Evolutionary conservation across 1,140 invertebrate genomes (phyloP).

Genomic region (Frieseomelitta varia): DNA sequence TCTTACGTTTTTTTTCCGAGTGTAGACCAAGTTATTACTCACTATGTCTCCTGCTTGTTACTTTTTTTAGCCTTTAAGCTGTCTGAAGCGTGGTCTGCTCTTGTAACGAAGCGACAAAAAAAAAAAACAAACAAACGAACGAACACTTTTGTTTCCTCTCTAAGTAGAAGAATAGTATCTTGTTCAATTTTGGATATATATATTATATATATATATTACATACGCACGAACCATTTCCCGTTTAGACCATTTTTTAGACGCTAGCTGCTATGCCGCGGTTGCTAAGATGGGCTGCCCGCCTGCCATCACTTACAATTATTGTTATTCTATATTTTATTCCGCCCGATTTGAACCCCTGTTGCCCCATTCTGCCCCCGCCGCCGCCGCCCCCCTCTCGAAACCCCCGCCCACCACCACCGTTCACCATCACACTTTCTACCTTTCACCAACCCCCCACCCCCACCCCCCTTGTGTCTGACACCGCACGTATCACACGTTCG

Average conservation of each 20-base stretch:
- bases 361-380: slow-evolving; percentile 17
- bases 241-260: slow-evolving; percentile 73
- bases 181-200: slow-evolving; percentile 66
- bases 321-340: slow-evolving; percentile 63
- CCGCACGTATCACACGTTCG: slow-evolving; percentile 66
- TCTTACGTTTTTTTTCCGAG: slow-evolving; percentile 47
- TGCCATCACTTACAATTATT: slow-evolving; percentile 78
- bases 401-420: slow-evolving; percentile 8
- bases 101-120: slow-evolving; percentile 39
- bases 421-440: slow-evolving; percentile 27
- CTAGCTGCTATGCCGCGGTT: slow-evolving; percentile 79
- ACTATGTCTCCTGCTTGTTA: slow-evolving; percentile 62
- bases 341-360: slow-evolving; percentile 38
- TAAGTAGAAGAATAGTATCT: slow-evolving; percentile 63
- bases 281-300: slow-evolving; percentile 78
- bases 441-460: slow-evolving; percentile 28
- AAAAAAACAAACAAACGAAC: slow-evolving; percentile 32
- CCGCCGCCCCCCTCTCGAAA: not conserved
- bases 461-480: slow-evolving; percentile 49
- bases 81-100: slow-evolving; percentile 57
- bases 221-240: slow-evolving; percentile 63
- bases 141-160: slow-evolving; percentile 61
- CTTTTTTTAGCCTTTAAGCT: slow-evolving; percentile 53
- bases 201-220: slow-evolving; percentile 43
- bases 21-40: slow-evolving; percentile 45